Percentiles rank a stretch among this genome's conserved stretches.
Conservation (phyloP, 2,888 invertebrate genomes). For the Caenorhabditis japonica region DNA sequence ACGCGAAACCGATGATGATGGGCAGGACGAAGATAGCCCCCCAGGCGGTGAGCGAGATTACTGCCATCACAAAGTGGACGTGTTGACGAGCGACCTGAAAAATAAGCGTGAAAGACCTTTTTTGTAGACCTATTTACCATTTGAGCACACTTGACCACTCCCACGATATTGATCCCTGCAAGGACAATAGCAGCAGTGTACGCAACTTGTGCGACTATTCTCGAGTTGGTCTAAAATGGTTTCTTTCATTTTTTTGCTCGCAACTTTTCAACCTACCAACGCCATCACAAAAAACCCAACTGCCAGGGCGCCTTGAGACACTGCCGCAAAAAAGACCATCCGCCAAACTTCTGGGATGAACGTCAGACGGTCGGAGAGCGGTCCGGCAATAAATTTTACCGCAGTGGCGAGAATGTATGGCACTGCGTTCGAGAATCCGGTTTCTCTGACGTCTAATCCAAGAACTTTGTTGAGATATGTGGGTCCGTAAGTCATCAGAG, state of each 20-base stretch:
- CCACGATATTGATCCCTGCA: slow-evolving; percentile 65
- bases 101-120: not conserved
- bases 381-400: slow-evolving; percentile 41
- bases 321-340: slow-evolving; percentile 59
- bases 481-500: slow-evolving; percentile 46
- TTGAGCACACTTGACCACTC: slow-evolving; percentile 64
- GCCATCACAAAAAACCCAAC: slow-evolving; percentile 59
- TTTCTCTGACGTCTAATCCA: slow-evolving; percentile 56
- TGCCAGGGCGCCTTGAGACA: slow-evolving; percentile 60
- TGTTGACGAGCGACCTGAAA: slow-evolving; percentile 60
- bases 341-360: slow-evolving; percentile 36
- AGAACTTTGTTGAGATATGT: slow-evolving; percentile 56
- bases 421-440: slow-evolving; percentile 60
- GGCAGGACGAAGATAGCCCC: slow-evolving; percentile 56
- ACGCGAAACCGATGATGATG: slow-evolving; percentile 54
- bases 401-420: slow-evolving; percentile 47
- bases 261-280: slow-evolving; percentile 24
- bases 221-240: slow-evolving; percentile 46
- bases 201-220: slow-evolving; percentile 56
- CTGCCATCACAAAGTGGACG: slow-evolving; percentile 63
- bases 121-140: slow-evolving; percentile 46
- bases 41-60: slow-evolving; percentile 52
- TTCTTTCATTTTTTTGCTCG: no score
- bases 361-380: slow-evolving; percentile 35
- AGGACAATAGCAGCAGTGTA: slow-evolving; percentile 64